A percentile compares a stretch with the other conserved stretches of the same genome.
Conservation (phyloP, 2,797 vertebrate genomes). For the Cryptoblepharus egeriae region DNA sequence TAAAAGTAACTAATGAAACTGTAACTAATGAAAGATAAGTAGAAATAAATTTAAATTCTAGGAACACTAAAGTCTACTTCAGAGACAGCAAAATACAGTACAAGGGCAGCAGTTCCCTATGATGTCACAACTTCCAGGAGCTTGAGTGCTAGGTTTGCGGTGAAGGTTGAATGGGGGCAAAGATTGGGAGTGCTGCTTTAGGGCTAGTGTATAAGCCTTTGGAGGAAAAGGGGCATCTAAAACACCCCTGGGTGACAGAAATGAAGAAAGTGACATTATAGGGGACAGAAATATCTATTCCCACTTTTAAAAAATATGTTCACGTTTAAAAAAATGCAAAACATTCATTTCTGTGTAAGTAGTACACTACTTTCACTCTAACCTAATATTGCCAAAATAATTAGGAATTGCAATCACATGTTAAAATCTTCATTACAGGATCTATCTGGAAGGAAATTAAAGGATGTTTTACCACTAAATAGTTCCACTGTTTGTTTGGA, state of each 20-base stretch:
- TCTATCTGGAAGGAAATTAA: slow-evolving; percentile 52
- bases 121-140: too few species aligned
- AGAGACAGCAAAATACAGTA: background rate
- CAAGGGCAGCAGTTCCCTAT: too few species aligned
- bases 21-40: slow-evolving; percentile 54
- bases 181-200: too few species aligned
- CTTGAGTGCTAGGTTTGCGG: too few species aligned
- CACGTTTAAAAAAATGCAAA: background rate
- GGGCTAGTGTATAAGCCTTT: too few species aligned
- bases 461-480: slow-evolving; percentile 73
- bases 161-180: too few species aligned
- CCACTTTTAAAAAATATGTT: background rate
- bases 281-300: too few species aligned
- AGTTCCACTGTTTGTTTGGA: slow-evolving; percentile 76
- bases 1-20: slow-evolving; percentile 61
- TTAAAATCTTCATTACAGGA: background rate
- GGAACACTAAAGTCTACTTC: slow-evolving; percentile 56
- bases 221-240: background rate
- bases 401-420: background rate
- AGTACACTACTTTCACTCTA: background rate
- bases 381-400: background rate
- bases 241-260: background rate
- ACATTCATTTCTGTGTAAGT: background rate
- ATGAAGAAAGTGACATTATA: background rate
- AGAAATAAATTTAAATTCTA: slow-evolving; percentile 50